Evolutionary conservation across 2,113 vertebrate genomes (phyloP).

Genomic region (Antechinus stuartii): DNA sequence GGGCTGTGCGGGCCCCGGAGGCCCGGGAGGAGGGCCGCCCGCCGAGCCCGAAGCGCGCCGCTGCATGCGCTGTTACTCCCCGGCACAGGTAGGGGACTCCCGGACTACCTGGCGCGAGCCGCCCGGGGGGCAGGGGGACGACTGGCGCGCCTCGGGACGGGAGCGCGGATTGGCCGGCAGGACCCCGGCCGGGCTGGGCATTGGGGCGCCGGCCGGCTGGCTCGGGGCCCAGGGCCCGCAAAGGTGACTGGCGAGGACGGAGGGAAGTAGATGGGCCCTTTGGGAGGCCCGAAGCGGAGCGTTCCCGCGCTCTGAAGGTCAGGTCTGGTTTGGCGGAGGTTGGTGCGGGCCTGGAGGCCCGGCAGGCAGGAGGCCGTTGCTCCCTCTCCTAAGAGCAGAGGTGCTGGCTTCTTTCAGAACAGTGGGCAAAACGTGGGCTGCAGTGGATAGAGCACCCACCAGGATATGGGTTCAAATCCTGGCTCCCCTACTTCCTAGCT

Average conservation of each 20-base stretch:
- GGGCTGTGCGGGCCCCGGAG: slow-evolving; percentile 60
- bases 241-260: not conserved
- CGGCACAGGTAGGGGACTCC: slow-evolving; percentile 90
- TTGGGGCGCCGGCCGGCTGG: no score
- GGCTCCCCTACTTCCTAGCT: not conserved
- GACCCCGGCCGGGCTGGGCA: not conserved
- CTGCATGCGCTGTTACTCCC: slow-evolving; percentile 90
- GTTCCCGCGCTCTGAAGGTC: slow-evolving; percentile 1
- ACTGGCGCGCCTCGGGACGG: not conserved
- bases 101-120: not conserved
- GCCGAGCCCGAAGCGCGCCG: slow-evolving; percentile 81
- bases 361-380: not conserved
- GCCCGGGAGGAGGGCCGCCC: slow-evolving; percentile 71
- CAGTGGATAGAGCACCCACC: not conserved
- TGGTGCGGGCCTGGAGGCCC: not conserved
- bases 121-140: not conserved
- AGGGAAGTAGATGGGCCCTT: not conserved
- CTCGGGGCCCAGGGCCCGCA: no score
- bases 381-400: not conserved
- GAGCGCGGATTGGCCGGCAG: not conserved
- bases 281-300: slow-evolving; percentile 51
- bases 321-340: not conserved
- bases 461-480: not conserved
- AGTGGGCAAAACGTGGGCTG: not conserved
- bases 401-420: not conserved